Conservation (phyloP, 1,140 invertebrate species). For the Bursaphelenchus mucronatus region DNA sequence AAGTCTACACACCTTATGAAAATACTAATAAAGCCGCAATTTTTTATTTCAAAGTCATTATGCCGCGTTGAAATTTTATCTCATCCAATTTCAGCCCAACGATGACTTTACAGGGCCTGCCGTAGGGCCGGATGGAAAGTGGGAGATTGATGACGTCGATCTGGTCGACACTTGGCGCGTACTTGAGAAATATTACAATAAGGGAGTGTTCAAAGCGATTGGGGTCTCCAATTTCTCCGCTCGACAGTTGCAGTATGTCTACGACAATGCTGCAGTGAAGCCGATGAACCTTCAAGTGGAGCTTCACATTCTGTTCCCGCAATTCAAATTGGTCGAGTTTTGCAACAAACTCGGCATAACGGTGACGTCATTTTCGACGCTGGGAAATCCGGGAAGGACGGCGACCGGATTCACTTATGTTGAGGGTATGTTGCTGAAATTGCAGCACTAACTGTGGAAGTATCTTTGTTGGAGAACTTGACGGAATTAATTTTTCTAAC, state of each 20-base stretch:
- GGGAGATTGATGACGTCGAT: conserved; percentile 27
- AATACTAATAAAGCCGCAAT: no score
- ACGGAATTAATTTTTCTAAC: no score
- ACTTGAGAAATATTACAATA: conserved; percentile 60
- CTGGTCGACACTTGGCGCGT: conserved; percentile 43
- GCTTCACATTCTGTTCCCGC: conserved; percentile 29
- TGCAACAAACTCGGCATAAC: conserved; percentile 53
- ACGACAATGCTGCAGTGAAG: conserved; percentile 36
- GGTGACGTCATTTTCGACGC: conserved; percentile 59
- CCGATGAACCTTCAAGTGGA: conserved; percentile 41
- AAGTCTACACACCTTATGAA: no score
- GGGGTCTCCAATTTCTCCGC: conserved; percentile 63
- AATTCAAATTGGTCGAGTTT: conserved; percentile 25
- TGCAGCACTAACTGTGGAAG: no score
- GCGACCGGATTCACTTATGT: conserved; percentile 4
- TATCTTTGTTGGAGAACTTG: no score
- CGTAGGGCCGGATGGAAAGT: conserved; percentile 19
- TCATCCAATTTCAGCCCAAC: conserved; percentile 1
- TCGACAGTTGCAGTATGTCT: conserved; percentile 51
- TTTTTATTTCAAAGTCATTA: no score
- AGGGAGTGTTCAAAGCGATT: conserved; percentile 61
- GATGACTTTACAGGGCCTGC: conserved; percentile 11
- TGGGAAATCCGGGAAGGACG: conserved; percentile 57
- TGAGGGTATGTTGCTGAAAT: neutral
- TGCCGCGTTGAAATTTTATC: no score